Evolutionary conservation across 2,888 invertebrate species (phyloP).

Genomic region (Marasmarcha lunaedactyla): DNA sequence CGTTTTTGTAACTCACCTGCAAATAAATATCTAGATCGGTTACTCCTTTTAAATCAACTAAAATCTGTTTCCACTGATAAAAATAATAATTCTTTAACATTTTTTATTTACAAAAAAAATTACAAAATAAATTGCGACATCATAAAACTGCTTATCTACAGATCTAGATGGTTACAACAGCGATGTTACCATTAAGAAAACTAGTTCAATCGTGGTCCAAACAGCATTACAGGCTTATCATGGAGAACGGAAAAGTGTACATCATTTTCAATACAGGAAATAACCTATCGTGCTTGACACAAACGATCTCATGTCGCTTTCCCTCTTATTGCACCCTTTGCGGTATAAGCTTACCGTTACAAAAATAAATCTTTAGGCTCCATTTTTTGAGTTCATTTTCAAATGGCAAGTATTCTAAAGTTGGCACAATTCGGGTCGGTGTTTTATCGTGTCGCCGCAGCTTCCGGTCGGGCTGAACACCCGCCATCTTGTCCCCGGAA

Average conservation of each 20-base stretch:
- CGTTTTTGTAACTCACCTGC: constrained; percentile 45
- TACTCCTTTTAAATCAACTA: constrained; percentile 24
- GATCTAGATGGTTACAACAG: not conserved
- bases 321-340: no score
- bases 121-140: constrained; percentile 20
- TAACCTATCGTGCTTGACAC: constrained; percentile 37
- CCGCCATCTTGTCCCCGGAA: constrained; percentile 66
- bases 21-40: constrained; percentile 29
- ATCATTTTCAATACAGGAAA: constrained; percentile 57
- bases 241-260: constrained; percentile 51
- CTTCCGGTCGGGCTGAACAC: constrained; percentile 54
- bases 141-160: not conserved
- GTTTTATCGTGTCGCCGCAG: constrained; percentile 42
- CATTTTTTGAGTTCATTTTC: no score
- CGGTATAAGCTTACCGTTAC: no score
- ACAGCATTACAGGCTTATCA: constrained; percentile 48
- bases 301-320: constrained; percentile 20
- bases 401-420: no score
- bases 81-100: constrained; percentile 49
- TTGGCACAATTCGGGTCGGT: no score
- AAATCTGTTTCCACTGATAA: constrained; percentile 31
- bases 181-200: not conserved
- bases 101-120: constrained; percentile 14
- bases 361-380: no score
- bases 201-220: not conserved